Evolutionary conservation across 1,140 invertebrate genomes (phyloP), one percentile per base, ranked within the genome.

Genomic region (Drosophila jambulina): DNA sequence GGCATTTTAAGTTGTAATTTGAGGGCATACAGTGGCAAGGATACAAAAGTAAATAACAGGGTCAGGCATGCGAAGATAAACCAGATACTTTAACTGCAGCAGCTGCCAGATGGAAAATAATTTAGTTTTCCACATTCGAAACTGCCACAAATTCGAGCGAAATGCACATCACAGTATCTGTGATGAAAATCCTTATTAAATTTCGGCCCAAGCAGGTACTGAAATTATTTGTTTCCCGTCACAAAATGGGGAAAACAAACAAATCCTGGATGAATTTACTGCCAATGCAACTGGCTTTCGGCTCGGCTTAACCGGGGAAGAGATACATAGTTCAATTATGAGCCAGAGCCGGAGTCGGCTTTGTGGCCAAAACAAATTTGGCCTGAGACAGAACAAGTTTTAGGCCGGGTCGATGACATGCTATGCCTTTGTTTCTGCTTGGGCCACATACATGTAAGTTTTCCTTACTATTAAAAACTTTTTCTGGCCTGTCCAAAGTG

Each of bases 401-500:
- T 62, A 43, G 25, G 68, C 53, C n/a, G 36, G 43, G 54, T 72
- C 68, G 54, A 74, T 53, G 40, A 57, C 56, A 58, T 46, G 40
- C 32, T 19, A 15, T 71, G 48, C 48, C 23, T 53, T 48, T 42
- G 43, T 49, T 48, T n/a, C 25, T 21, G 43, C 17, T 13, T 32
- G n/a, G 40, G 15, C 49, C 46, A 49, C 36, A n/a, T 23, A 69
- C 61, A 65, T 80, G 75, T 80, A 82, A 80, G 71, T 82, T 65
- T 67, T 48, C 61, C 71, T 69, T 56, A 53, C 75, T 67, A 85
- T 90, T 81, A 81, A 85, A 88, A 88, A 75, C 81, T 88, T 90
- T 74, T 51, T 23, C 15, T 9, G 19, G 53, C 63, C 25, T 67
- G 75, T 40, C 78, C 71, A 81, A 90, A 90, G 85, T 88, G 83